Evolutionary conservation across 2,113 vertebrate species (phyloP).

Genomic region (Geococcyx californianus): DNA sequence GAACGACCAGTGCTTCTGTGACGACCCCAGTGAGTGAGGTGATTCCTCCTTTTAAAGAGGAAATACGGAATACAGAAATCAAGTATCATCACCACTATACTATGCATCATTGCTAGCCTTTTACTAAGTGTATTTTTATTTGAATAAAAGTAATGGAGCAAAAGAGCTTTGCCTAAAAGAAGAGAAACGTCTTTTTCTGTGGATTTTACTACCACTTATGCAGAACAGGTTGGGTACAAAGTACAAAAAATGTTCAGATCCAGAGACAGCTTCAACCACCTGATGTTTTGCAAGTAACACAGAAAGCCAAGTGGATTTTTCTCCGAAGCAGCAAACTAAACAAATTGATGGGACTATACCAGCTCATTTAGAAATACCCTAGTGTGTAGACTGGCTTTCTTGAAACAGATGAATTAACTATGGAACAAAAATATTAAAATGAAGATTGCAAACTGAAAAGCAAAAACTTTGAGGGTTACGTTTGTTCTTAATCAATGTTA

Average conservation of each 20-base stretch:
- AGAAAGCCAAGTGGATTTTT: neutral
- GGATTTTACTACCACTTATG: neutral
- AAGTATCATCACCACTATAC: neutral
- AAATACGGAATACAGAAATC: neutral
- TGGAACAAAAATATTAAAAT: neutral
- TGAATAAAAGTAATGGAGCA: neutral
- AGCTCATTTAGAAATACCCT: neutral
- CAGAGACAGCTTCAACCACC: neutral
- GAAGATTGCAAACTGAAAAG: neutral
- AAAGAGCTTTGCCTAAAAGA: neutral
- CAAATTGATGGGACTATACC: neutral
- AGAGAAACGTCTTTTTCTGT: neutral
- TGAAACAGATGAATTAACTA: neutral
- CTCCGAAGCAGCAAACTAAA: neutral
- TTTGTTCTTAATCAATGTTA: neutral
- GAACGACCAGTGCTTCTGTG: neutral
- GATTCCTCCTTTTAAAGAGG: neutral
- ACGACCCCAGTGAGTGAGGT: fast-evolving
- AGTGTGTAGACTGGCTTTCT: neutral
- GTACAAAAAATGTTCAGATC: neutral
- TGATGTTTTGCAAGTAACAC: neutral
- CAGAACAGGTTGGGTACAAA: neutral
- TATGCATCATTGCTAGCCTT: neutral
- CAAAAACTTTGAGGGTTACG: neutral
- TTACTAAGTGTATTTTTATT: neutral